Evolutionary conservation across 2,888 invertebrate species (phyloP).

Genomic region (Spisula solida): DNA sequence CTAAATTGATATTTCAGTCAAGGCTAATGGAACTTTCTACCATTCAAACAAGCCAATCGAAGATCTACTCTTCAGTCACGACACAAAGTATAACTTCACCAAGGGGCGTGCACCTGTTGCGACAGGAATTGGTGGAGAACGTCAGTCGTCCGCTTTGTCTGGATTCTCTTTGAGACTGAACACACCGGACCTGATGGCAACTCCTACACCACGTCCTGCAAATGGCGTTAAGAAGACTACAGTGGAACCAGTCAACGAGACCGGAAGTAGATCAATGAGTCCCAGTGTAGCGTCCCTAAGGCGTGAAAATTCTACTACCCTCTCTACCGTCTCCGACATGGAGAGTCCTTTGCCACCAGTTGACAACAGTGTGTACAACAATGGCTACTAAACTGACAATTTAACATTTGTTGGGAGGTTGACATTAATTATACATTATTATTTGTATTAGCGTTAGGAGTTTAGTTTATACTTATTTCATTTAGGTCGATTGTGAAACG

Average conservation of each 20-base stretch:
- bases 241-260: background rate
- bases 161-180: slow-evolving; percentile 43
- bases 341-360: slow-evolving; percentile 57
- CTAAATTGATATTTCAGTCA: slow-evolving; percentile 15
- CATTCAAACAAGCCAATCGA: background rate
- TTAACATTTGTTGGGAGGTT: background rate
- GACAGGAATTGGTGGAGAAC: slow-evolving; percentile 18
- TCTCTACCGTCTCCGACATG: slow-evolving; percentile 16
- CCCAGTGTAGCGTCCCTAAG: background rate
- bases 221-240: too few species aligned
- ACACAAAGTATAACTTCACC: slow-evolving; percentile 34
- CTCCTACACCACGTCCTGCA: background rate
- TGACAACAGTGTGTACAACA: slow-evolving; percentile 41
- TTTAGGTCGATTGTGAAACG: too few species aligned
- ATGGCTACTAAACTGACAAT: slow-evolving; percentile 28
- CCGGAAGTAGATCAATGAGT: background rate
- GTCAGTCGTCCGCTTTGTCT: slow-evolving; percentile 35
- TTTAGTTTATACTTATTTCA: too few species aligned
- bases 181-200: slow-evolving; percentile 23
- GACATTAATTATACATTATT: background rate
- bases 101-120: slow-evolving; percentile 32
- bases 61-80: slow-evolving; percentile 36
- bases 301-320: slow-evolving; percentile 7
- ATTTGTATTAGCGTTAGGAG: too few species aligned
- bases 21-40: slow-evolving; percentile 23